phyloP scores from a whole-genome alignment of 2,888 invertebrate species.

The Microdon myrmicae region DNA sequence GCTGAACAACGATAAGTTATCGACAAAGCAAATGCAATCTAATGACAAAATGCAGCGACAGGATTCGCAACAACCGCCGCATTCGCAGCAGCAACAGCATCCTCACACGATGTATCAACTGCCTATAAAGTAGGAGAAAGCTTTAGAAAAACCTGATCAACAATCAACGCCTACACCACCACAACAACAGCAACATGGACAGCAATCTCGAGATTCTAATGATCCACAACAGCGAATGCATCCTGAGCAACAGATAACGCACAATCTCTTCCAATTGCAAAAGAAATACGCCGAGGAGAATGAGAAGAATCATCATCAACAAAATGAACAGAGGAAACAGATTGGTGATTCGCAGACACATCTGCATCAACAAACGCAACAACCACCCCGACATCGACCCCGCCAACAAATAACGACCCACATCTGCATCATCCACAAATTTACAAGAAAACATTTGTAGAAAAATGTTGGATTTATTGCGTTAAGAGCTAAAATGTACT shows the following conservation, averaged over 20 bases:
- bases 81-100: conserved; percentile 58
- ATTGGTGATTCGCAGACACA: conserved; percentile 60
- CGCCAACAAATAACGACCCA: conserved; percentile 54
- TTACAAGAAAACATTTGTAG: too few relatives aligned
- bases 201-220: conserved; percentile 29
- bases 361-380: conserved; percentile 59
- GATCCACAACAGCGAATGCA: conserved; percentile 56
- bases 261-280: conserved; percentile 61
- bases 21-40: conserved; percentile 54
- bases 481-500: too few relatives aligned
- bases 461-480: too few relatives aligned
- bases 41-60: conserved; percentile 44
- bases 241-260: conserved; percentile 61
- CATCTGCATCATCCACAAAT: conserved; percentile 64
- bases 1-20: conserved; percentile 42
- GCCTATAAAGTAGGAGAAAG: conserved; percentile 63
- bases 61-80: conserved; percentile 53
- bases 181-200: conserved; percentile 57
- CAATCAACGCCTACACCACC: conserved; percentile 54
- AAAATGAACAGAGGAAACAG: conserved; percentile 61
- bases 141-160: conserved; percentile 60
- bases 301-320: conserved; percentile 64
- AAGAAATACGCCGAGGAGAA: conserved; percentile 58
- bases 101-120: conserved; percentile 65
- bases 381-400: conserved; percentile 62